Conservation (phyloP, 2,113 vertebrate genomes). For the Oenanthe oenanthe region DNA sequence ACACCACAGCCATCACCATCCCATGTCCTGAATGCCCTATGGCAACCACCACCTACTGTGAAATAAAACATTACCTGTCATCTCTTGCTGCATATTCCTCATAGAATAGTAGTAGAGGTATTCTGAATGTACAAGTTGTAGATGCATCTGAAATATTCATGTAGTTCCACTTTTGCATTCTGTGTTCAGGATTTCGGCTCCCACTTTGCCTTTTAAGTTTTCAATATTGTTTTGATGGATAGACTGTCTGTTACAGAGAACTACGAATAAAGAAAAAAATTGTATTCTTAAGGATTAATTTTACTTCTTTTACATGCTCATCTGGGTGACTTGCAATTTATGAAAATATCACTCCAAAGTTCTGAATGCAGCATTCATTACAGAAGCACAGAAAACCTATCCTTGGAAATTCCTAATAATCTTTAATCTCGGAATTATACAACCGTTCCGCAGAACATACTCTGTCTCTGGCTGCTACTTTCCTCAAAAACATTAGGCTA, state of each 20-base stretch:
- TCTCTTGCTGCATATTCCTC: neutral
- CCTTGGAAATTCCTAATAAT: neutral
- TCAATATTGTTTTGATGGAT: fast-evolving
- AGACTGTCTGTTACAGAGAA: neutral
- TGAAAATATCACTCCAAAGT: neutral
- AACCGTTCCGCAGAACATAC: neutral
- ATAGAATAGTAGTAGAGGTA: neutral
- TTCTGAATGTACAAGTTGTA: neutral
- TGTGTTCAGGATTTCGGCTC: neutral
- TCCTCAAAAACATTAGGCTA: neutral
- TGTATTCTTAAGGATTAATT: neutral
- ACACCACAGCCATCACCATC: slow-evolving; percentile 15
- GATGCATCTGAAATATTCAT: neutral
- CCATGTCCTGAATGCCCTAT: neutral
- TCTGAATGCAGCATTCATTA: neutral
- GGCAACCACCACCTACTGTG: neutral
- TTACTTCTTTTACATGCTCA: neutral
- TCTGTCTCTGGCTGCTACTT: neutral
- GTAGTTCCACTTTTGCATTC: neutral
- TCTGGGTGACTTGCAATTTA: neutral
- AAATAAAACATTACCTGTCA: slow-evolving; percentile 31
- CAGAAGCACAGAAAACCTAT: neutral
- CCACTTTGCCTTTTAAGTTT: neutral
- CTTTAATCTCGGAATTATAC: neutral
- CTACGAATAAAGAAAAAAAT: neutral